Percentiles rank a stretch among this genome's conserved stretches.
Conservation (phyloP, 1,140 invertebrate species). For the Brachionus paranguensis region DNA sequence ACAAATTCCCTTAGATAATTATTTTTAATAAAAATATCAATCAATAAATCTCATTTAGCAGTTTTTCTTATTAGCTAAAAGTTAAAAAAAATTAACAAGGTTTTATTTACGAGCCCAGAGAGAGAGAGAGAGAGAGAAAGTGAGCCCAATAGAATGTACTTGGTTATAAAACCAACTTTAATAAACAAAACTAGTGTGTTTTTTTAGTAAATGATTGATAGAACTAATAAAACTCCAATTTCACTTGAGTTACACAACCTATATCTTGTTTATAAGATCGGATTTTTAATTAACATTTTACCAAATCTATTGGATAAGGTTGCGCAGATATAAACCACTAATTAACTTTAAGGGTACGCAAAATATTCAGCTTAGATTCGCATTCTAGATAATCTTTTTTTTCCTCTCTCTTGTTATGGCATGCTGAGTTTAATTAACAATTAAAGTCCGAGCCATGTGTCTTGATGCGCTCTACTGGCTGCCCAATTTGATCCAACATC, state of each 20-base stretch:
- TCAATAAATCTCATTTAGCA: not conserved
- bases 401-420: not conserved
- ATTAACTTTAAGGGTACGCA: not conserved
- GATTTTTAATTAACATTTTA: slow-evolving; percentile 15
- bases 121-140: too few species aligned
- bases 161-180: not conserved
- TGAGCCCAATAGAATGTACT: not conserved
- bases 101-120: not conserved
- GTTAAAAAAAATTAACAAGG: not conserved
- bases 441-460: not conserved
- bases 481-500: not conserved
- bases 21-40: not conserved
- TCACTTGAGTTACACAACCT: not conserved
- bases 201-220: not conserved
- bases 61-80: not conserved
- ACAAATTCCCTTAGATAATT: not conserved
- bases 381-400: not conserved
- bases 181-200: not conserved
- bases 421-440: slow-evolving; percentile 7
- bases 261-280: slow-evolving; percentile 1
- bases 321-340: not conserved
- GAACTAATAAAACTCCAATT: not conserved
- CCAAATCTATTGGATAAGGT: slow-evolving; percentile 18
- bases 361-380: not conserved
- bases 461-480: not conserved